Evolutionary conservation across 2,797 vertebrate genomes (phyloP).

Genomic region (Micromesistius poutassou): DNA sequence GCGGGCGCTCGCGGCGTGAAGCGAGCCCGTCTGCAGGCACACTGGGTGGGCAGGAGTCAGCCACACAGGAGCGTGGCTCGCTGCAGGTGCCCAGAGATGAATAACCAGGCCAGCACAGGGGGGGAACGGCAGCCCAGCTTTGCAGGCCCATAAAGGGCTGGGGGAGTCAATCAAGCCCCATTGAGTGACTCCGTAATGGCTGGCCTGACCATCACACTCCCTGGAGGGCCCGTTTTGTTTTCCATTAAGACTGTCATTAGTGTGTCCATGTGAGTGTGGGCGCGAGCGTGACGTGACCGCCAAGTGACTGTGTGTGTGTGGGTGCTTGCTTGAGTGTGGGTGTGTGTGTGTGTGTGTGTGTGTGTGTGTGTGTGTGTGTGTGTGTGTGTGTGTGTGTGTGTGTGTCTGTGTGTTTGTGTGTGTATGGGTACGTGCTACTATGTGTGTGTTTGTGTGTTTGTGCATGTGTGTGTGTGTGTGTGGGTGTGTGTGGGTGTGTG

Average conservation of each 20-base stretch:
- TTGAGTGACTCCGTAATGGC: conserved; percentile 69
- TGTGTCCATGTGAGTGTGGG: conserved; percentile 5
- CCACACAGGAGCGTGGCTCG: background rate
- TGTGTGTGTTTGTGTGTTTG: background rate
- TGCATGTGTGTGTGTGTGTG: too few species aligned
- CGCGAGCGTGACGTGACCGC: conserved; percentile 32
- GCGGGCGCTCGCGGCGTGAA: too few species aligned
- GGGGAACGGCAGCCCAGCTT: conserved; percentile 36
- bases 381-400: background rate
- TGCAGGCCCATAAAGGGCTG: conserved; percentile 56
- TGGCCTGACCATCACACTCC: conserved; percentile 65
- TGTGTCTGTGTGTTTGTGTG: conserved; percentile 21
- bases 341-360: too few species aligned
- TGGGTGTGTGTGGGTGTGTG: too few species aligned
- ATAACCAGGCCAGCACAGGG: conserved; percentile 14
- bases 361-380: background rate
- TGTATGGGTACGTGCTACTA: background rate
- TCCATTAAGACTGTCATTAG: conserved; percentile 70
- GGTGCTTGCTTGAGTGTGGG: background rate
- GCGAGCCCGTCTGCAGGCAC: background rate
- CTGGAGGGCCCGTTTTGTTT: conserved; percentile 65
- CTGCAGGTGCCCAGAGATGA: conserved; percentile 36
- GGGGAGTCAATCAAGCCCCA: conserved; percentile 64
- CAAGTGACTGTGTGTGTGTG: background rate
- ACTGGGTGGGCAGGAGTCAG: too few species aligned